phyloP scores from a whole-genome alignment of 2,113 vertebrate species.

The Patagioenas fasciata region DNA sequence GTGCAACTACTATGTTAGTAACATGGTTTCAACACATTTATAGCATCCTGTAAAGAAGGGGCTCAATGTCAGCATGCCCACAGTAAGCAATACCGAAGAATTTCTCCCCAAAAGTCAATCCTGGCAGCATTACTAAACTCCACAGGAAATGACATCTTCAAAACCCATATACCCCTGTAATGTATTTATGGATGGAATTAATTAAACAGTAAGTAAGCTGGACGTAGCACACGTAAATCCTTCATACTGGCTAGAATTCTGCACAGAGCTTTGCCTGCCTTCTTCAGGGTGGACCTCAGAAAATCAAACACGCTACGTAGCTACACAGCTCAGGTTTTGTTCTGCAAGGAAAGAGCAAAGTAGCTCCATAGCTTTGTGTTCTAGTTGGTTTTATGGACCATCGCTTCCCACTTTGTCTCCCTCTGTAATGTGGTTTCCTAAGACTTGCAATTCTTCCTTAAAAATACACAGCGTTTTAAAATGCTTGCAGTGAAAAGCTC shows the following conservation, averaged over 20 bases:
- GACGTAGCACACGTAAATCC: background rate
- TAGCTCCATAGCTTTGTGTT: background rate
- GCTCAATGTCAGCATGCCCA: background rate
- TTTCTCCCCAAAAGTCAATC: background rate
- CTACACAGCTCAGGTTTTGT: background rate
- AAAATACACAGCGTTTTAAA: background rate
- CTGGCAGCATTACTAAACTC: background rate
- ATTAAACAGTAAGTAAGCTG: background rate
- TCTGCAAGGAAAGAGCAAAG: background rate
- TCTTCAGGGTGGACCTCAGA: background rate
- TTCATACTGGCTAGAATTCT: background rate
- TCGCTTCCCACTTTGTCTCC: background rate
- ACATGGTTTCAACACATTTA: background rate
- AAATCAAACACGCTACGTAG: background rate
- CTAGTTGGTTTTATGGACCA: background rate
- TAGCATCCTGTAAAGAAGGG: background rate
- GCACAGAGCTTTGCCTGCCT: background rate
- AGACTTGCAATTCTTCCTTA: background rate
- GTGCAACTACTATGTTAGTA: background rate
- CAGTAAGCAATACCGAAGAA: background rate
- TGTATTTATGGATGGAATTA: background rate
- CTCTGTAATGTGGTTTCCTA: background rate
- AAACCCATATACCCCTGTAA: background rate
- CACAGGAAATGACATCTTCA: background rate
- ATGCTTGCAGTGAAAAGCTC: background rate